phyloP scores from a whole-genome alignment of 2,797 vertebrate genomes.

The Luscinia megarhynchos region DNA sequence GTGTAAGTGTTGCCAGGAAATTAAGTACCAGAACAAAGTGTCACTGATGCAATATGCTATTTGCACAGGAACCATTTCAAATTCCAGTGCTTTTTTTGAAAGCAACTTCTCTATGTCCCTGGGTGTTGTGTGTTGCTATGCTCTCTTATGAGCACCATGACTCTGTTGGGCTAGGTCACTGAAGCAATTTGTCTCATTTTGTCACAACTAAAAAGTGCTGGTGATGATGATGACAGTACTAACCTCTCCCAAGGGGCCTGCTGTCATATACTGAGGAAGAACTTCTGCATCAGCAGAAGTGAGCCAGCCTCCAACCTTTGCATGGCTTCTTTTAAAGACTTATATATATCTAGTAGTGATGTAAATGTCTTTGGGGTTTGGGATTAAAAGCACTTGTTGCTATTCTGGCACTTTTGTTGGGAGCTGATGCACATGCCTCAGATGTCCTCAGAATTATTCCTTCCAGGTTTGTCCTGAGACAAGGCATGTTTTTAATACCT shows the following conservation, averaged over 20 bases:
- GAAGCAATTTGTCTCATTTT: not conserved
- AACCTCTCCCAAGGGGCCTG: not conserved
- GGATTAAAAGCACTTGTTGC: not conserved
- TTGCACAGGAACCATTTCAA: not conserved
- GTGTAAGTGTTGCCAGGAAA: not conserved
- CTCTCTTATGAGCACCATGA: not conserved
- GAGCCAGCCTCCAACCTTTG: not conserved
- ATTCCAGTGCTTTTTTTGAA: not conserved
- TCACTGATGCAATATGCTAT: not conserved
- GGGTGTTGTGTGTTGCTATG: not conserved
- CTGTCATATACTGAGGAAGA: not conserved
- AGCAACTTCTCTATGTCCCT: not conserved
- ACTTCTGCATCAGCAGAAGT: not conserved
- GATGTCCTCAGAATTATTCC: not conserved
- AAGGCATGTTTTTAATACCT: not conserved
- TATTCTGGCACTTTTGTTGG: not conserved
- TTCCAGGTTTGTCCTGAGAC: not conserved
- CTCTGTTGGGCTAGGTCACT: not conserved
- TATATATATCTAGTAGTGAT: not conserved
- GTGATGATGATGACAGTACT: not conserved
- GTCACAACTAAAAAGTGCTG: not conserved
- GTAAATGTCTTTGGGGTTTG: not conserved
- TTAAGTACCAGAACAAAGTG: constrained; percentile 40
- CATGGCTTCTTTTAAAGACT: not conserved
- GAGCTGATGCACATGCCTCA: not conserved